phyloP scores from a whole-genome alignment of 2,888 invertebrate species.

The Conops quadrifasciatus region DNA sequence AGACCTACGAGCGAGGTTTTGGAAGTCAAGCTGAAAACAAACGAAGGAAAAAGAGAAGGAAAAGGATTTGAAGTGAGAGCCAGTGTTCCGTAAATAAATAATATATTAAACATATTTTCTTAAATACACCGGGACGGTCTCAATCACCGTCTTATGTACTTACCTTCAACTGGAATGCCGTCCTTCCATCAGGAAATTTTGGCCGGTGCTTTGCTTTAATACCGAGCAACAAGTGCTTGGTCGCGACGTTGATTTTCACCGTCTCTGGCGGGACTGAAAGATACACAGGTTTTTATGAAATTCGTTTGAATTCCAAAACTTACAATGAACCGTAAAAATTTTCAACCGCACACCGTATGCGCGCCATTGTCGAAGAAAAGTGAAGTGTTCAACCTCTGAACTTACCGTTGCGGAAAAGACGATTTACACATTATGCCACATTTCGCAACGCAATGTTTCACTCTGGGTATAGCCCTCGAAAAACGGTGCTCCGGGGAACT shows the following conservation, averaged over 20 bases:
- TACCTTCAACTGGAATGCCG: slow-evolving; percentile 60
- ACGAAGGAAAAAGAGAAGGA: not conserved
- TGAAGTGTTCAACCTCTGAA: not conserved
- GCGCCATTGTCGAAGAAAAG: slow-evolving; percentile 53
- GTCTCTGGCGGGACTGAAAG: slow-evolving; percentile 59
- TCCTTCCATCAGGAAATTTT: slow-evolving; percentile 63
- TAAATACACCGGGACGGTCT: too few relatives aligned
- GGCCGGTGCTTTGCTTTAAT: slow-evolving; percentile 59
- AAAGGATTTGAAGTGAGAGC: too few relatives aligned
- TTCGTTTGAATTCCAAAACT: slow-evolving; percentile 43
- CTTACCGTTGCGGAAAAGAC: slow-evolving; percentile 57
- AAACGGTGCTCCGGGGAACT: slow-evolving; percentile 63
- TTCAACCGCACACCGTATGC: slow-evolving; percentile 59
- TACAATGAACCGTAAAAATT: slow-evolving; percentile 59
- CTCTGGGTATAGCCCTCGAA: slow-evolving; percentile 61
- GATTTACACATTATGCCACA: slow-evolving; percentile 59
- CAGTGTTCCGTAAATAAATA: too few relatives aligned
- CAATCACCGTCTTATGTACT: too few relatives aligned
- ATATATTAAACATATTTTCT: too few relatives aligned
- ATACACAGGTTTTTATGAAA: not conserved
- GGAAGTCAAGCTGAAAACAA: too few relatives aligned
- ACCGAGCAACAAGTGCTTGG: slow-evolving; percentile 59
- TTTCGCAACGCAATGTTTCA: slow-evolving; percentile 56
- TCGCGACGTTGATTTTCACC: slow-evolving; percentile 58
- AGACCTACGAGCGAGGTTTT: slow-evolving; percentile 39